Evolutionary conservation across 2,888 invertebrate genomes (phyloP).

Genomic region (Ptilodon capucinus): DNA sequence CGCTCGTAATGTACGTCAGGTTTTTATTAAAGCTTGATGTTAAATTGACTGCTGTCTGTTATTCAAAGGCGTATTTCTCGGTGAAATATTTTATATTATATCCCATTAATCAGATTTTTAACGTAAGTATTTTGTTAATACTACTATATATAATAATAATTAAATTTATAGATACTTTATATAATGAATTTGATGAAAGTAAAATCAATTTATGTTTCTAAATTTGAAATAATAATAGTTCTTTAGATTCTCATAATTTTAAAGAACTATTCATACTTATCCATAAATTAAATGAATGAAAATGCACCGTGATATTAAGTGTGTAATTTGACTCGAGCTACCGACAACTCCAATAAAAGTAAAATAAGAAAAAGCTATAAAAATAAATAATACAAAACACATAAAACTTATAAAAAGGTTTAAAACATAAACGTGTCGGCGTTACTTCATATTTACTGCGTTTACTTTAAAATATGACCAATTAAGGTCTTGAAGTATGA

Average conservation of each 20-base stretch:
- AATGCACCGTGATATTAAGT: not conserved
- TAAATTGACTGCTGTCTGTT: slow-evolving; percentile 8
- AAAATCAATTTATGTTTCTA: too few species aligned
- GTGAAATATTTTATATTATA: too few species aligned
- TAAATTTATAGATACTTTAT: too few species aligned
- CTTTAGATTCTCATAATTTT: slow-evolving; percentile 3
- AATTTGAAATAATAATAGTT: too few species aligned
- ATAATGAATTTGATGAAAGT: too few species aligned
- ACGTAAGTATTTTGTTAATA: too few species aligned
- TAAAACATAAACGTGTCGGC: slow-evolving; percentile 48
- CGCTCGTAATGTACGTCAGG: slow-evolving; percentile 32
- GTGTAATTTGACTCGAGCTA: not conserved
- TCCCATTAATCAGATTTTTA: too few species aligned
- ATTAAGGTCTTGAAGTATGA: slow-evolving; percentile 34
- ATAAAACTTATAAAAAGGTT: slow-evolving; percentile 40
- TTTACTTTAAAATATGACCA: slow-evolving; percentile 35
- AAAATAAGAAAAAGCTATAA: slow-evolving; percentile 25
- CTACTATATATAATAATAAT: too few species aligned
- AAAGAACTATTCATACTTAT: not conserved
- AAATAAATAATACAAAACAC: slow-evolving; percentile 27
- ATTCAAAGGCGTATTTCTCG: not conserved
- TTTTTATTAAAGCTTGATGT: slow-evolving; percentile 30
- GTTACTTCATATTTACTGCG: slow-evolving; percentile 40
- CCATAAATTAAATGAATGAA: not conserved
- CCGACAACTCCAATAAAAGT: slow-evolving; percentile 18